These are phyloP conservation scores for Manis pentadactyla DNA, from an alignment of 2,797 vertebrate species.

Conservation along the genomic window DNA sequence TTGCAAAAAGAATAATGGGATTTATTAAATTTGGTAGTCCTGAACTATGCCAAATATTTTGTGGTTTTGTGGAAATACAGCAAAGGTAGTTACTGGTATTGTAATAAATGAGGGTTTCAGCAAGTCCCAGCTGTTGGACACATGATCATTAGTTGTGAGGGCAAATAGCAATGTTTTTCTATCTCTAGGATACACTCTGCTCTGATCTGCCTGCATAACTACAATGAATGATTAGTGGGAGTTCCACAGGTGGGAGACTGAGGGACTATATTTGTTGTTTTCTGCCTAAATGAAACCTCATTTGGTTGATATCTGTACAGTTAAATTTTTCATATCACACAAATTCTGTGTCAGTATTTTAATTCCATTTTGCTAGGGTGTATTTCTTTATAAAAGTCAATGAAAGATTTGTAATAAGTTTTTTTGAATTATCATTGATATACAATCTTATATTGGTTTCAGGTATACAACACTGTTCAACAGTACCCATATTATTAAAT, in stretches of 20 bases:
- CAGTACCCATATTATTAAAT: no score
- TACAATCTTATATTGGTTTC: no score
- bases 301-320: constrained; percentile 19
- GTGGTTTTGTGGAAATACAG: constrained; percentile 67
- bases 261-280: background rate
- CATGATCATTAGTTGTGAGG: background rate
- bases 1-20: constrained; percentile 64
- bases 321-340: constrained; percentile 25
- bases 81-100: constrained; percentile 41
- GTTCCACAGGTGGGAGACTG: background rate
- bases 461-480: no score
- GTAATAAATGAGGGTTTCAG: background rate
- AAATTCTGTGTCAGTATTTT: background rate
- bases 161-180: constrained; percentile 68
- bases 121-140: constrained; percentile 49
- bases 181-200: constrained; percentile 47
- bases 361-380: constrained; percentile 28
- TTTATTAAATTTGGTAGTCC: constrained; percentile 64
- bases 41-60: background rate
- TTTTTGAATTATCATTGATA: background rate
- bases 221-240: constrained; percentile 46
- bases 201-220: constrained; percentile 1
- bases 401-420: constrained; percentile 38
- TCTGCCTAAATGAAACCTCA: background rate
- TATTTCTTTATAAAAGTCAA: constrained; percentile 62